These are phyloP conservation scores for Onychomys torridus DNA, from an alignment of 2,797 vertebrate genomes.

Conservation along the genomic window DNA sequence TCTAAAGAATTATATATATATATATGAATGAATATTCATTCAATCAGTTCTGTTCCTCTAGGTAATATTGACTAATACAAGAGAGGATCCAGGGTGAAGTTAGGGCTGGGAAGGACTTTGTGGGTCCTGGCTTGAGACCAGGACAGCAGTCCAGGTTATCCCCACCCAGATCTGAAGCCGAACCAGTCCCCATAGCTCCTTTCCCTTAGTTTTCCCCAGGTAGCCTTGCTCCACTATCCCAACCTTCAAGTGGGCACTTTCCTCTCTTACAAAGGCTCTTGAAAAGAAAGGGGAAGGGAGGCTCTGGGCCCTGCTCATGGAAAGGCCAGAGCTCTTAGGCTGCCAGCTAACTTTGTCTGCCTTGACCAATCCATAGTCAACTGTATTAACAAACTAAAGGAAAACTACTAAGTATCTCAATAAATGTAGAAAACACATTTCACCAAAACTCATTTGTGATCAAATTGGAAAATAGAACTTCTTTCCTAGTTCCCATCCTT, in stretches of 20 bases:
- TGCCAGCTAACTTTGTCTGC: neutral
- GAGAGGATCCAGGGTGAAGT: neutral
- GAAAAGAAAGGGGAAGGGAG: neutral
- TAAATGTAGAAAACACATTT: neutral
- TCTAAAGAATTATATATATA: neutral
- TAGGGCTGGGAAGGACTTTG: fast-evolving
- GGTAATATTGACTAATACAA: neutral
- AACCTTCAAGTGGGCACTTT: neutral
- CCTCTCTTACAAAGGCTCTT: neutral
- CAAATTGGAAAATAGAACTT: neutral
- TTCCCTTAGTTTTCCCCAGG: neutral
- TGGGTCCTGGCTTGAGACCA: neutral
- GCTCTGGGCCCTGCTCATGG: neutral
- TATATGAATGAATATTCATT: neutral
- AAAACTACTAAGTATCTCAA: neutral
- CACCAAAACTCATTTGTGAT: neutral
- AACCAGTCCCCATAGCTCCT: neutral
- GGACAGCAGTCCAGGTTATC: neutral
- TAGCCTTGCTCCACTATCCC: neutral
- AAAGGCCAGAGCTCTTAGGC: neutral
- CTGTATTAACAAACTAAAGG: neutral
- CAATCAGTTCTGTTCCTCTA: neutral
- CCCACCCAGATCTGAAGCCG: neutral
- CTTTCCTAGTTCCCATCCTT: too few relatives aligned
- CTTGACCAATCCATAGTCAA: neutral